phyloP scores from a whole-genome alignment of 2,113 vertebrate genomes.

The Syrrhaptes paradoxus region DNA sequence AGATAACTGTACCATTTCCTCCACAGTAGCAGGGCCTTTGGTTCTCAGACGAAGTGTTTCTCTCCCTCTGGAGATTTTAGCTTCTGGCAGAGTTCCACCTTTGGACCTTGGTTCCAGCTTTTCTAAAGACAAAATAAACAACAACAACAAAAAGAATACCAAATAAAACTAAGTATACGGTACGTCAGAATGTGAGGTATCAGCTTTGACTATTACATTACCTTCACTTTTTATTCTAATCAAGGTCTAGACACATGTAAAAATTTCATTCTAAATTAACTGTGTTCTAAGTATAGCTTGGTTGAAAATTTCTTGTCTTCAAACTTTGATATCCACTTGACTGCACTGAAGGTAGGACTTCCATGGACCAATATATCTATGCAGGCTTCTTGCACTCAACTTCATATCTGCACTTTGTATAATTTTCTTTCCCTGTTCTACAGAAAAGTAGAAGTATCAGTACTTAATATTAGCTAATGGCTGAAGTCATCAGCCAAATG shows the following conservation, averaged over 20 bases:
- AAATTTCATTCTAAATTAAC: neutral
- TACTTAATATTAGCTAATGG: neutral
- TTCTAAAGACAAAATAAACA: constrained; percentile 75
- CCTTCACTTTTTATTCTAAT: neutral
- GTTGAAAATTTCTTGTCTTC: neutral
- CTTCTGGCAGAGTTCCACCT: constrained; percentile 74
- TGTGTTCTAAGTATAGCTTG: neutral
- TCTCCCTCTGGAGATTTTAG: constrained; percentile 81
- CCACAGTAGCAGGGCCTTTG: constrained; percentile 89
- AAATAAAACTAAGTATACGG: neutral
- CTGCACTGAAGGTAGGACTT: neutral
- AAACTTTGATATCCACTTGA: neutral
- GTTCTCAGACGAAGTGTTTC: constrained; percentile 89
- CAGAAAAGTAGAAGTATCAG: neutral
- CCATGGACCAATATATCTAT: neutral
- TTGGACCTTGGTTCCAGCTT: constrained; percentile 88
- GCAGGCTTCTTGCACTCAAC: neutral
- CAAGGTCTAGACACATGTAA: neutral
- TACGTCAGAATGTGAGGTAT: neutral
- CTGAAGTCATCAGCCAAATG: neutral
- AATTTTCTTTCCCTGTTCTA: neutral
- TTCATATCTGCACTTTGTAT: neutral
- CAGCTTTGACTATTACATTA: neutral
- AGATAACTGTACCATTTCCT: constrained; percentile 83
- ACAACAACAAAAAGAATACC: neutral